Conservation (phyloP, 1,140 invertebrate species). For the Atopsyche davidsoni region DNA sequence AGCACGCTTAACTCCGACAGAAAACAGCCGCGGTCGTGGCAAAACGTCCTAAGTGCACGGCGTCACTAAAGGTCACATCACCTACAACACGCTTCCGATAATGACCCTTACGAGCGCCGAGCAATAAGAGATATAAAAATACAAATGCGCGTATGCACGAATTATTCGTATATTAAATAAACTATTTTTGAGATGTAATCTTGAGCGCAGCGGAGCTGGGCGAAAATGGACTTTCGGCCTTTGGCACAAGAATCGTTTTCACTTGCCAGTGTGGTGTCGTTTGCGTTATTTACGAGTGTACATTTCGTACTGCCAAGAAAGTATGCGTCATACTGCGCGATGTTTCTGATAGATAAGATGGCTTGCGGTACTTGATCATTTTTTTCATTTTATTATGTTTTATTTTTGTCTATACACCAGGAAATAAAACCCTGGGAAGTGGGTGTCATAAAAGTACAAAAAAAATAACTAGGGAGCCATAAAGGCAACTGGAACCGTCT, state of each 20-base stretch:
- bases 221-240: constrained; percentile 4
- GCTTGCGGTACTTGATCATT: constrained; percentile 1
- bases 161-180: constrained; percentile 24
- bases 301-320: constrained; percentile 13
- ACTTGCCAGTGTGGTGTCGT: neutral
- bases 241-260: constrained; percentile 6
- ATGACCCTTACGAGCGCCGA: constrained; percentile 6
- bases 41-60: constrained; percentile 8
- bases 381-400: constrained; percentile 2
- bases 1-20: constrained; percentile 11
- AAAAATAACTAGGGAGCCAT: too few species aligned
- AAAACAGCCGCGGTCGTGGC: neutral
- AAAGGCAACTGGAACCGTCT: too few species aligned
- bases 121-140: too few species aligned
- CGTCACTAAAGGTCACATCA: constrained; percentile 8
- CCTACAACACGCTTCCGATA: neutral
- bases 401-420: too few species aligned
- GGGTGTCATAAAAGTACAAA: neutral
- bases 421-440: neutral
- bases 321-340: constrained; percentile 15
- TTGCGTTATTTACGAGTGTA: constrained; percentile 7
- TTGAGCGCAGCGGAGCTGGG: neutral
- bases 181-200: constrained; percentile 22
- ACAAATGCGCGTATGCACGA: constrained; percentile 25
- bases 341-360: constrained; percentile 18